phyloP scores from a whole-genome alignment of 2,888 invertebrate genomes.

The Drosophila subquinaria region DNA sequence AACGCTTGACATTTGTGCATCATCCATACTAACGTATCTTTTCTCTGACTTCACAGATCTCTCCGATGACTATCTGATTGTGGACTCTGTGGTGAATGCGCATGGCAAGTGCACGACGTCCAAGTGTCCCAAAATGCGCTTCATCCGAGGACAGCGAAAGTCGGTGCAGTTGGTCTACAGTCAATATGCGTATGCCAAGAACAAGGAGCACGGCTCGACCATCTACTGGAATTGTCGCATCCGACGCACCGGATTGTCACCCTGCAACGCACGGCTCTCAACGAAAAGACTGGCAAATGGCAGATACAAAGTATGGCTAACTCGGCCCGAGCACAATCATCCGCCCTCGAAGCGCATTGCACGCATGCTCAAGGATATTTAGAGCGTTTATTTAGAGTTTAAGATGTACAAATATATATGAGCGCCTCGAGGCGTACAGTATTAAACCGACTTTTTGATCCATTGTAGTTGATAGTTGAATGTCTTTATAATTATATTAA shows the following conservation, averaged over 20 bases:
- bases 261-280: constrained; percentile 82
- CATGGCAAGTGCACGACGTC: constrained; percentile 13
- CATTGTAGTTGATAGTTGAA: constrained; percentile 1
- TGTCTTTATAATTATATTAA: neutral
- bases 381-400: constrained; percentile 26
- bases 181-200: constrained; percentile 84
- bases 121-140: constrained; percentile 58
- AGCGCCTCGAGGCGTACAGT: constrained; percentile 15
- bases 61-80: constrained; percentile 8
- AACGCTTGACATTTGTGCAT: neutral
- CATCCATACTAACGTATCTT: constrained; percentile 31
- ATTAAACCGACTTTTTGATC: constrained; percentile 40
- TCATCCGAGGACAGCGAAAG: constrained; percentile 84
- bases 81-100: constrained; percentile 23
- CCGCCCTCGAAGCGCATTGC: constrained; percentile 76
- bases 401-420: constrained; percentile 35
- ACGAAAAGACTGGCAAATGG: constrained; percentile 79
- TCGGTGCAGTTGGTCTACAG: constrained; percentile 80
- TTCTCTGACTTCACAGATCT: constrained; percentile 13
- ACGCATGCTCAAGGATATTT: constrained; percentile 65
- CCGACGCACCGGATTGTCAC: constrained; percentile 75
- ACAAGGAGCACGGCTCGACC: constrained; percentile 79
- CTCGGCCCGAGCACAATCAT: constrained; percentile 84
- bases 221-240: constrained; percentile 85
- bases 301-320: constrained; percentile 80